A percentile compares a stretch with the other conserved stretches of the same genome.
These are phyloP conservation scores for Cuniculus paca DNA, from an alignment of 2,797 vertebrate species.

Conservation along the genomic window DNA sequence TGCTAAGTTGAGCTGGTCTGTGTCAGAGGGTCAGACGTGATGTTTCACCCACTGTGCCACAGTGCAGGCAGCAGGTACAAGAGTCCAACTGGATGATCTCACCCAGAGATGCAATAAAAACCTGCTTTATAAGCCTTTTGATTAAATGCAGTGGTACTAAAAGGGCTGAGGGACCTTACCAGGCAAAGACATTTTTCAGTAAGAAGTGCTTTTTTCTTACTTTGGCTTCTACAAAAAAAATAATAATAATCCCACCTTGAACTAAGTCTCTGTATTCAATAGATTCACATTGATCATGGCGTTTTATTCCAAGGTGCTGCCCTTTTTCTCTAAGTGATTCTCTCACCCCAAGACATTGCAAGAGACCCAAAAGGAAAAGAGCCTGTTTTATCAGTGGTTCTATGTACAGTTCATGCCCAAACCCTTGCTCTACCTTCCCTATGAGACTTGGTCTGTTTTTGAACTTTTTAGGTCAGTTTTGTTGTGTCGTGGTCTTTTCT, in stretches of 20 bases:
- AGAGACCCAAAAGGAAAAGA: not conserved
- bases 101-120: constrained; percentile 19
- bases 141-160: constrained; percentile 55
- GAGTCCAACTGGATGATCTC: constrained; percentile 14
- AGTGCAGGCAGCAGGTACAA: not conserved
- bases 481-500: constrained; percentile 11
- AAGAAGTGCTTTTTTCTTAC: constrained; percentile 24
- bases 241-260: constrained; percentile 31
- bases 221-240: constrained; percentile 30
- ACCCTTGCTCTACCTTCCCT: not conserved
- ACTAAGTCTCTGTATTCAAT: constrained; percentile 4
- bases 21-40: not conserved
- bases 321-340: constrained; percentile 45
- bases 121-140: not conserved
- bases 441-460: not conserved
- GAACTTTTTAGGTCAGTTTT: constrained; percentile 42
- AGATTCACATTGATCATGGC: not conserved
- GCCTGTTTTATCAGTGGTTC: not conserved
- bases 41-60: not conserved
- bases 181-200: not conserved
- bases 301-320: constrained; percentile 38
- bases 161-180: not conserved
- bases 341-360: not conserved
- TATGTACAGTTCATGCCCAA: fast-evolving
- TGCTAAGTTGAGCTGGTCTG: not conserved